These are phyloP conservation scores for Ophioninae sp. DNA, from an alignment of 2,888 invertebrate genomes.

Conservation along the genomic window DNA sequence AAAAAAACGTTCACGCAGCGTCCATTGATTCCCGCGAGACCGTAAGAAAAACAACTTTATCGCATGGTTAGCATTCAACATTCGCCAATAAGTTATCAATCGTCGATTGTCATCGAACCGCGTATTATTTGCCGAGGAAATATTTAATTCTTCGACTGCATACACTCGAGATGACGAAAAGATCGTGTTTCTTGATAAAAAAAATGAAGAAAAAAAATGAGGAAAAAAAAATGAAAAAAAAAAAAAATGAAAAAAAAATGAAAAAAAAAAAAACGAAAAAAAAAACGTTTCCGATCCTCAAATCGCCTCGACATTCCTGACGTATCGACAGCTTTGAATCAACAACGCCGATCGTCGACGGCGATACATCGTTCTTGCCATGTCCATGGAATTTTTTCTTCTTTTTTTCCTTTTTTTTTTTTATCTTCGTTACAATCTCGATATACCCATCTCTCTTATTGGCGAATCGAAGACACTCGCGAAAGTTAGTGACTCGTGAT, in stretches of 20 bases:
- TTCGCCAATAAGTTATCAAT: constrained; percentile 10
- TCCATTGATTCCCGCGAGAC: not conserved
- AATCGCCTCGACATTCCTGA: not conserved
- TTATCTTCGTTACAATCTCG: not conserved
- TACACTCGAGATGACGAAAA: not conserved
- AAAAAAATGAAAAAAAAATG: no score
- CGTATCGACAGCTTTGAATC: constrained; percentile 6
- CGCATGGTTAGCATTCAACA: not conserved
- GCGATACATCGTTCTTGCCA: not conserved
- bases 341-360: not conserved
- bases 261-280: constrained; percentile 5
- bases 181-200: constrained; percentile 3
- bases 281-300: no score
- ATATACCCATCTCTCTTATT: no score
- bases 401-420: no score
- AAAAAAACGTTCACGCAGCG: no score
- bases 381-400: constrained; percentile 19
- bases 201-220: not conserved
- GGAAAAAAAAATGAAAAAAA: no score
- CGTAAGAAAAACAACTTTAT: not conserved
- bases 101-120: constrained; percentile 8
- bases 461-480: no score
- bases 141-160: constrained; percentile 4
- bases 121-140: constrained; percentile 25
- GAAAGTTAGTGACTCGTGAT: no score